phyloP scores from a whole-genome alignment of 2,113 vertebrate species.

The Oenanthe oenanthe region DNA sequence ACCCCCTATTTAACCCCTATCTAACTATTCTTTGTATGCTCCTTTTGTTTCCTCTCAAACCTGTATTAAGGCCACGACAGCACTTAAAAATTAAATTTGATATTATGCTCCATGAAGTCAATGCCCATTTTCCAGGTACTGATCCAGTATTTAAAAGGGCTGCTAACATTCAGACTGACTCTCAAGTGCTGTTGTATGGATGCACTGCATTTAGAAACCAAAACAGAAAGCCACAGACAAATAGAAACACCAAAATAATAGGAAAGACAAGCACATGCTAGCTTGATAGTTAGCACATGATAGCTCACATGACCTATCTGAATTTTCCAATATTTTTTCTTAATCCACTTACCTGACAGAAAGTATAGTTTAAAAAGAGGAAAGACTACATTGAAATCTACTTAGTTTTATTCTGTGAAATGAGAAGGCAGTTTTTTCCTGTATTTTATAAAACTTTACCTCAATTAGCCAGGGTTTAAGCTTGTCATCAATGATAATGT shows the following conservation, averaged over 20 bases:
- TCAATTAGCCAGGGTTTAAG: constrained; percentile 99
- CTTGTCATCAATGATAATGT: constrained; percentile 97
- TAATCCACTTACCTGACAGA: not conserved
- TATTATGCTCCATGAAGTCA: not conserved
- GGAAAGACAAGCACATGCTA: not conserved
- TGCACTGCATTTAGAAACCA: not conserved
- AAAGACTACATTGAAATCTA: not conserved
- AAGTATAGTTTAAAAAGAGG: not conserved
- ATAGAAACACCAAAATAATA: not conserved
- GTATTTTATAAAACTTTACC: constrained; percentile 73
- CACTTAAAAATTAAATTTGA: not conserved
- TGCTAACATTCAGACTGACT: not conserved
- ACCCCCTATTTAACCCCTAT: too few species aligned
- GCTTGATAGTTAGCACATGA: not conserved
- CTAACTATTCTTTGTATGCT: not conserved
- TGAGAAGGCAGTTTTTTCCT: not conserved
- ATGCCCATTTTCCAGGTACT: not conserved
- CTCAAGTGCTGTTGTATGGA: not conserved
- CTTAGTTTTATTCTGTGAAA: not conserved
- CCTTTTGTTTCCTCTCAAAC: not conserved
- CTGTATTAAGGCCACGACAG: not conserved
- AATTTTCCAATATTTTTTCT: not conserved
- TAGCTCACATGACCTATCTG: not conserved
- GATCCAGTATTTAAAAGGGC: not conserved
- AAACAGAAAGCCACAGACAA: not conserved